Percentiles rank a stretch among this genome's conserved stretches.
phyloP scores from a whole-genome alignment of 2,888 invertebrate species.

The Pasiphila rectangulata region DNA sequence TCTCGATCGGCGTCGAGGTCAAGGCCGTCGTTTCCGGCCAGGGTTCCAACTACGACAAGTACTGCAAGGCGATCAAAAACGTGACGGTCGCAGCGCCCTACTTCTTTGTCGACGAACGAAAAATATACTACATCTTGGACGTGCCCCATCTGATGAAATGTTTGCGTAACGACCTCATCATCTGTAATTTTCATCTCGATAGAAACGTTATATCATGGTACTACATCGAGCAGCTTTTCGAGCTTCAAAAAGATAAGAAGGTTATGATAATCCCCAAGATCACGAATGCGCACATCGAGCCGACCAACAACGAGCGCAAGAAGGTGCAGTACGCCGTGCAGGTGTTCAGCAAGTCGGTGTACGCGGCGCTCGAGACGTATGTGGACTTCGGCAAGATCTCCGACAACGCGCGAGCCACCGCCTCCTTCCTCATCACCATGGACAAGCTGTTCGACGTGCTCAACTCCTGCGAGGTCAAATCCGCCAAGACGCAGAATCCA shows the following conservation, averaged over 20 bases:
- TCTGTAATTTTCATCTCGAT: constrained; percentile 33
- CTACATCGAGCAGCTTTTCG: constrained; percentile 28
- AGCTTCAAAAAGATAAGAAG: constrained; percentile 29
- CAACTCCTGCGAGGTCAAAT: constrained; percentile 25
- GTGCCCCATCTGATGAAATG: constrained; percentile 26
- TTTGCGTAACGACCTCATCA: constrained; percentile 27
- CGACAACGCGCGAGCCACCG: constrained; percentile 29
- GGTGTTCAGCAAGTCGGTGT: constrained; percentile 34
- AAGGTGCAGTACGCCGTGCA: constrained; percentile 31
- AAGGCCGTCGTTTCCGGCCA: constrained; percentile 20
- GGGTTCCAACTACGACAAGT: constrained; percentile 24
- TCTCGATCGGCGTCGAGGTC: constrained; percentile 17
- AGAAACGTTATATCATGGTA: constrained; percentile 20
- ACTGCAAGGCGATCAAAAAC: constrained; percentile 20
- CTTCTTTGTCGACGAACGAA: constrained; percentile 27
- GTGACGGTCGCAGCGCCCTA: constrained; percentile 24
- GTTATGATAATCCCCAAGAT: constrained; percentile 34
- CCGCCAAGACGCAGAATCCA: constrained; percentile 23
- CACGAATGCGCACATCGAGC: constrained; percentile 32
- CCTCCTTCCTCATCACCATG: constrained; percentile 31
- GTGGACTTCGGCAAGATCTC: constrained; percentile 28
- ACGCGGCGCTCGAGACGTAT: constrained; percentile 31
- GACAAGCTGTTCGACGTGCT: constrained; percentile 34
- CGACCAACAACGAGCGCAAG: constrained; percentile 32
- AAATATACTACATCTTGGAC: constrained; percentile 30